Conservation (phyloP, 2,888 invertebrate species). For the Melanotus villosus region DNA sequence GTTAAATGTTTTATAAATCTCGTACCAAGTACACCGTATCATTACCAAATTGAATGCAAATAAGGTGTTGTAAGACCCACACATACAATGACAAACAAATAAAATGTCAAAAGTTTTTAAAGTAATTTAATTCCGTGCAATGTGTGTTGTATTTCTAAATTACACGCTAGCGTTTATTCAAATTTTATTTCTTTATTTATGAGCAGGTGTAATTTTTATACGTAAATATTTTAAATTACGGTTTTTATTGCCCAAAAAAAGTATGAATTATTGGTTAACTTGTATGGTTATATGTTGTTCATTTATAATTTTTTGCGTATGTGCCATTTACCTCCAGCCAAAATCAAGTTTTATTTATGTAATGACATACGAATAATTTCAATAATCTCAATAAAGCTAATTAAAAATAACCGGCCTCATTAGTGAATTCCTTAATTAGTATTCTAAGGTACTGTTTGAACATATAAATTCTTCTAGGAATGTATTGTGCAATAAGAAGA, state of each 20-base stretch:
- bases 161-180: slow-evolving; percentile 32
- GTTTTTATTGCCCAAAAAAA: slow-evolving; percentile 39
- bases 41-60: slow-evolving; percentile 37
- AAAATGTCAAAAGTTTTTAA: slow-evolving; percentile 36
- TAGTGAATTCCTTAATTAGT: slow-evolving; percentile 34
- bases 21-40: slow-evolving; percentile 22
- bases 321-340: slow-evolving; percentile 33
- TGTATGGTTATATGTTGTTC: slow-evolving; percentile 24
- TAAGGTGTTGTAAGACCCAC: slow-evolving; percentile 34
- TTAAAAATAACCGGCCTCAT: slow-evolving; percentile 29
- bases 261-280: slow-evolving; percentile 38
- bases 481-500: slow-evolving; percentile 24
- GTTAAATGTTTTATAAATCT: not conserved
- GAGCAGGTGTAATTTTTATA: slow-evolving; percentile 37
- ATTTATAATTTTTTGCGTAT: slow-evolving; percentile 29
- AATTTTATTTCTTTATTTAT: slow-evolving; percentile 41
- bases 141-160: slow-evolving; percentile 31
- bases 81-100: slow-evolving; percentile 32
- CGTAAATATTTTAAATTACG: slow-evolving; percentile 39
- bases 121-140: slow-evolving; percentile 31
- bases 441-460: slow-evolving; percentile 15
- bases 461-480: slow-evolving; percentile 23
- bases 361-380: slow-evolving; percentile 30
- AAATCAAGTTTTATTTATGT: slow-evolving; percentile 37
- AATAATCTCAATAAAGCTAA: slow-evolving; percentile 32